Percentiles rank a stretch among this genome's conserved stretches.
Evolutionary conservation across 2,888 invertebrate species (phyloP).

Genomic region (Platyscelio sp.): DNA sequence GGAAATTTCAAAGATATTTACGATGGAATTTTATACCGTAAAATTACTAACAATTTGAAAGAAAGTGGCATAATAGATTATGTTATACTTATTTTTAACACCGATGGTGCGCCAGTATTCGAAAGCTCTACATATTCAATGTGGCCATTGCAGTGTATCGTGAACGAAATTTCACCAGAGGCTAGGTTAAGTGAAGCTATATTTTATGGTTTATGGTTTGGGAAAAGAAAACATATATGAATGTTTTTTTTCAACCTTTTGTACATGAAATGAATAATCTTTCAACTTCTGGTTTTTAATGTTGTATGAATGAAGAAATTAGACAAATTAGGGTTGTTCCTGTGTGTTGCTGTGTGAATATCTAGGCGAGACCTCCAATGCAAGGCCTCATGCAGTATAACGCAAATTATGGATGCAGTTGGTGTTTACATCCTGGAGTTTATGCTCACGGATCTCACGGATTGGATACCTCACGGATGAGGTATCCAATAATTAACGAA

Average conservation of each 20-base stretch:
- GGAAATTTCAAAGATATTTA: conserved; percentile 4
- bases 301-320: conserved; percentile 2
- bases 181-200: neutral
- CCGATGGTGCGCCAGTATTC: conserved; percentile 13
- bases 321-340: neutral
- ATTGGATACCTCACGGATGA: no score
- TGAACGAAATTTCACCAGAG: conserved; percentile 11
- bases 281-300: neutral
- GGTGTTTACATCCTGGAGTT: conserved; percentile 6
- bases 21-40: conserved; percentile 7
- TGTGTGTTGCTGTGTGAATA: neutral
- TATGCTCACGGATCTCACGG: neutral
- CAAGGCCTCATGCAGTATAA: conserved; percentile 6
- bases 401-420: conserved; percentile 10
- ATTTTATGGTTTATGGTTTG: conserved; percentile 15
- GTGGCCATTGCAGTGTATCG: conserved; percentile 15
- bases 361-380: neutral
- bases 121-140: conserved; percentile 5
- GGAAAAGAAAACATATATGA: neutral
- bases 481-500: neutral
- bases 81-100: neutral
- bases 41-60: neutral
- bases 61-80: neutral
- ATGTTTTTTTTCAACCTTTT: neutral
- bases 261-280: neutral